phyloP scores from a whole-genome alignment of 2,888 invertebrate genomes.

The Melinaea marsaeus region DNA sequence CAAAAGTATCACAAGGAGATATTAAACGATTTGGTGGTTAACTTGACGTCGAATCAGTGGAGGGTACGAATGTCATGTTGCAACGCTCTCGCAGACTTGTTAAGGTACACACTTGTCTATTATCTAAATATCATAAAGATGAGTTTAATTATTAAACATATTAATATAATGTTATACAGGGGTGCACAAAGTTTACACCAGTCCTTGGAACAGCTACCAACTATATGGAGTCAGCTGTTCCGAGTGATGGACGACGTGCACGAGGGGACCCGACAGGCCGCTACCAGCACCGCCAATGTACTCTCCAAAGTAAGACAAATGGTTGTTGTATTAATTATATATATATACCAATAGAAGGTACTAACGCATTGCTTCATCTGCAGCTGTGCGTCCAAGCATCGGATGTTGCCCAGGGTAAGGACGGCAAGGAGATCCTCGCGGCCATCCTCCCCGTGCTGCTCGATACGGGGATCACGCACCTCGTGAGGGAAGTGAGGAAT shows the following conservation, averaged over 20 bases:
- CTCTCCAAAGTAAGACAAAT: constrained; percentile 82
- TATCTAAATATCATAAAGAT: background rate
- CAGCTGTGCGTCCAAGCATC: constrained; percentile 85
- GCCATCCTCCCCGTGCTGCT: constrained; percentile 89
- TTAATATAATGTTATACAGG: constrained; percentile 35
- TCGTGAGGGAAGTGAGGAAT: constrained; percentile 86
- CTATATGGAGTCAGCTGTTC: constrained; percentile 89
- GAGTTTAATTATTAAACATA: background rate
- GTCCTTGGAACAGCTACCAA: constrained; percentile 68
- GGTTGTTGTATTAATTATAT: background rate
- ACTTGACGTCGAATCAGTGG: constrained; percentile 91
- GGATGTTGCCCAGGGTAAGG: constrained; percentile 84
- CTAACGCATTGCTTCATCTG: constrained; percentile 24
- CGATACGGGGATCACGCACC: constrained; percentile 87
- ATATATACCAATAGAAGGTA: constrained; percentile 1
- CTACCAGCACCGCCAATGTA: constrained; percentile 82
- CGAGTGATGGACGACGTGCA: constrained; percentile 97
- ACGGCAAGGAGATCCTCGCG: constrained; percentile 83
- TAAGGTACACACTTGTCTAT: constrained; percentile 74
- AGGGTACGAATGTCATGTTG: constrained; percentile 95
- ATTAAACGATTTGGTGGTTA: constrained; percentile 86
- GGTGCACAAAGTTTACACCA: constrained; percentile 63
- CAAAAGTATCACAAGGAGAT: constrained; percentile 90
- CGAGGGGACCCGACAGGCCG: constrained; percentile 88
- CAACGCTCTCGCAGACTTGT: constrained; percentile 89